Base-by-base conservation (phyloP, 2,113 vertebrate species). In the Laticauda laticaudata region DNA sequence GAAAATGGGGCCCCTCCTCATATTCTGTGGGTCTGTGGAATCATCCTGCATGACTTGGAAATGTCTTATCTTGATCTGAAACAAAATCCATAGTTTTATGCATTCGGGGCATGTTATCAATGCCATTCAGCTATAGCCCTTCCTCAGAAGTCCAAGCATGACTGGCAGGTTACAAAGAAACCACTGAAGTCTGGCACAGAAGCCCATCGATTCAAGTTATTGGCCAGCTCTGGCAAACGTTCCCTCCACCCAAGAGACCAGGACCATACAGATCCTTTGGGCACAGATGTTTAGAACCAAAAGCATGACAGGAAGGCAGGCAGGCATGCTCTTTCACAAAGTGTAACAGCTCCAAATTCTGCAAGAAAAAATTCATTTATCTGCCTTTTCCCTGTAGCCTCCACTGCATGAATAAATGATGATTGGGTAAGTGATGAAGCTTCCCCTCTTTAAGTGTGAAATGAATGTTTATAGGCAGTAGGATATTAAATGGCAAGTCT, bases 391-490 rank as follows among this genome's bases (percentile, higher is more conserved):
- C 94, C 94, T 26, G 91, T 94, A 96, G 94, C 93, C 94, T 95
- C 96, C 95, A 39, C 90, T 53, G 94, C 96, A 96, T 96, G 96
- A 96, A 97, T 96, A 96, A 96, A 96, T 97, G 95, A 96, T 96
- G 96, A 95, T 96, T 95, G 95, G 95, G 96, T 95, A 96, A 96
- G 96, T 96, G 96, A 96, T 96, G 96, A 96, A 96, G 94, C 96
- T 96, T 96, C 95, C 96, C 96, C 54, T 96, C 95, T 96, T 97
- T 97, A 97, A 95, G 95, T 97, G 97, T 96, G 95, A 96, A 97
- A 96, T 96, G 94, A 96, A 97, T 96, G 97, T 97, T 97, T 96
- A 96, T 95, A 94, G 96, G 96, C 95, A 96, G 96, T n/a, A 45
- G 94, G 95, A 96, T 95, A 96, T 95, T 95, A 96, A 96, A 95